Percentiles rank a stretch among this genome's conserved stretches.
Evolutionary conservation across 2,113 vertebrate species (phyloP).

Genomic region (Sapayoa aenigma): DNA sequence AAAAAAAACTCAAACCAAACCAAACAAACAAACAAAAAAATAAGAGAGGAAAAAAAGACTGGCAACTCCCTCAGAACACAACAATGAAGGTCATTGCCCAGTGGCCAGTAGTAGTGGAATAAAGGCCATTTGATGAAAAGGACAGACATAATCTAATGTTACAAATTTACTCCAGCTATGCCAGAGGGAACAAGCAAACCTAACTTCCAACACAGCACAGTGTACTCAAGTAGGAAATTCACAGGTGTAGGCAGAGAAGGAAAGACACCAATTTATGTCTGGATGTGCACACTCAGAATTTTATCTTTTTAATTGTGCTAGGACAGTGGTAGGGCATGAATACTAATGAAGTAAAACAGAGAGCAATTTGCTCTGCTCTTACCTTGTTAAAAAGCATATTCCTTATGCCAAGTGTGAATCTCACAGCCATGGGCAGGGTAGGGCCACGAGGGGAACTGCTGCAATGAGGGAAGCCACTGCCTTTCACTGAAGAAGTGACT

Average conservation of each 20-base stretch:
- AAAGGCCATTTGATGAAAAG: not conserved
- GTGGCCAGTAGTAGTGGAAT: not conserved
- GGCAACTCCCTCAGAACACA: not conserved
- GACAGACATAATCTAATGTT: not conserved
- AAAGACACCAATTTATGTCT: not conserved
- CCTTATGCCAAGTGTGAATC: not conserved
- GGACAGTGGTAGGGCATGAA: not conserved
- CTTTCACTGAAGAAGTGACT: not conserved
- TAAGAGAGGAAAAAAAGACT: not conserved
- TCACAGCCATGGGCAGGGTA: not conserved
- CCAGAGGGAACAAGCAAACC: not conserved
- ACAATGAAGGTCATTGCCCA: not conserved
- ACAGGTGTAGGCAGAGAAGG: not conserved
- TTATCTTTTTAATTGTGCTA: not conserved
- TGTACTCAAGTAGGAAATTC: not conserved
- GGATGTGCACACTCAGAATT: not conserved
- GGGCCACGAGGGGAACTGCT: accelerated
- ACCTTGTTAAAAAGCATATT: not conserved
- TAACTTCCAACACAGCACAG: not conserved
- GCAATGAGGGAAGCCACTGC: not conserved
- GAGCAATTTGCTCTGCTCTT: not conserved
- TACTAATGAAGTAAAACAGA: not conserved
- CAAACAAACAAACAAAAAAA: not conserved
- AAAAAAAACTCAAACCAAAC: not conserved
- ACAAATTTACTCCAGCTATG: not conserved